phyloP scores from a whole-genome alignment of 64 coral and sea anemone genomes.

The Porites australiensis region DNA sequence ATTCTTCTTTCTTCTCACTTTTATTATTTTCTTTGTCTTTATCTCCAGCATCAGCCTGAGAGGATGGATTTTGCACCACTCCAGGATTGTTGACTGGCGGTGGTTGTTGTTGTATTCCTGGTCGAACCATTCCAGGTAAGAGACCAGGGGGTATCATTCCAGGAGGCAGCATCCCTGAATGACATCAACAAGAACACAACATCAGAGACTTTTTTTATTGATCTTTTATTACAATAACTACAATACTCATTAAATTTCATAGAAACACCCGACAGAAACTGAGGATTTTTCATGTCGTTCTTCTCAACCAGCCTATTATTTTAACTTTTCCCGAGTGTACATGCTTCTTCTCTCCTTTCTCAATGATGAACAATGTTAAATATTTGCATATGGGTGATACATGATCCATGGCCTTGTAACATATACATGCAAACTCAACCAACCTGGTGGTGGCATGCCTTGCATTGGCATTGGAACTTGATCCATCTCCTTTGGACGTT shows the following conservation, averaged over 20 bases:
- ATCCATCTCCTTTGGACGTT: slow-evolving; percentile 79
- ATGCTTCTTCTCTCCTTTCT: too few species aligned
- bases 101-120: slow-evolving; percentile 18
- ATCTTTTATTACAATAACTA: too few species aligned
- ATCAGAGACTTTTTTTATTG: too few species aligned
- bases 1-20: neutral
- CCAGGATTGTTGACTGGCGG: neutral
- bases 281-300: too few species aligned
- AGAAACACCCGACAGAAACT: too few species aligned
- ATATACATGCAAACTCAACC: neutral
- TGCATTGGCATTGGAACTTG: slow-evolving; percentile 39
- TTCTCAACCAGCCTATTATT: too few species aligned
- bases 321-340: too few species aligned
- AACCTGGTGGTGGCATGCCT: slow-evolving; percentile 50
- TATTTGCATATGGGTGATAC: too few species aligned
- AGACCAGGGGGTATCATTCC: slow-evolving; percentile 21
- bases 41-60: neutral
- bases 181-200: too few species aligned
- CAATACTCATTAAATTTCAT: too few species aligned
- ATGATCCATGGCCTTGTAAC: neutral
- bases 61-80: neutral
- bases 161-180: slow-evolving; percentile 12
- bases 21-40: neutral
- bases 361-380: too few species aligned
- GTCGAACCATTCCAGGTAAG: slow-evolving; percentile 22